Percentiles rank a stretch among this genome's conserved stretches.
phyloP scores from a whole-genome alignment of 2,797 vertebrate species.

The Mus spretus region DNA sequence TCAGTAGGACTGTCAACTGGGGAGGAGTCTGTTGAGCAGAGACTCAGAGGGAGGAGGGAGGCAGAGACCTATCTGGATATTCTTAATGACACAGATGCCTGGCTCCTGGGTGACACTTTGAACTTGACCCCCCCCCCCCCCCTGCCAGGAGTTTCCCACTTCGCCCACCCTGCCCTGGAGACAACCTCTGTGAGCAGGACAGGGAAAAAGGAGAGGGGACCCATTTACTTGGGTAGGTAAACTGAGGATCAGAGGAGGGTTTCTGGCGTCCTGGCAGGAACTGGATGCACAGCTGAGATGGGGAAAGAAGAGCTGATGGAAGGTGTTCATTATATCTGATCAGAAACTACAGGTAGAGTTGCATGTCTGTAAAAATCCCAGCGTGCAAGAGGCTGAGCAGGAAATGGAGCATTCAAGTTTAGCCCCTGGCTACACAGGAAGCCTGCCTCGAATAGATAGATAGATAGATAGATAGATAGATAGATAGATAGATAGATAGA shows the following conservation, averaged over 20 bases:
- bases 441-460: too few species aligned
- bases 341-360: not conserved
- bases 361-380: not conserved
- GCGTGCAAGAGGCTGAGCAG: not conserved
- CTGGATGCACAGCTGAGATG: not conserved
- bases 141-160: not conserved
- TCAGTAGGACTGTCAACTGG: constrained; percentile 30
- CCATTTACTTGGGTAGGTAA: constrained; percentile 53
- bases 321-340: not conserved
- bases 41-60: not conserved
- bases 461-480: too few species aligned
- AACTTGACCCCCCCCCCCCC: not conserved
- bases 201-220: not conserved
- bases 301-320: too few species aligned
- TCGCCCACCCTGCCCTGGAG: not conserved
- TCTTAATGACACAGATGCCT: constrained; percentile 69
- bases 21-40: constrained; percentile 33
- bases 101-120: constrained; percentile 74
- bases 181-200: not conserved
- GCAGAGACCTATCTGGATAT: constrained; percentile 75
- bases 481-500: too few species aligned
- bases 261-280: not conserved
- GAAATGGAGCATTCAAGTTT: not conserved
- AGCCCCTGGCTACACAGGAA: not conserved
- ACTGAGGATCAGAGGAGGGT: constrained; percentile 34